phyloP scores from a whole-genome alignment of 2,113 vertebrate genomes.

The Daubentonia madagascariensis region DNA sequence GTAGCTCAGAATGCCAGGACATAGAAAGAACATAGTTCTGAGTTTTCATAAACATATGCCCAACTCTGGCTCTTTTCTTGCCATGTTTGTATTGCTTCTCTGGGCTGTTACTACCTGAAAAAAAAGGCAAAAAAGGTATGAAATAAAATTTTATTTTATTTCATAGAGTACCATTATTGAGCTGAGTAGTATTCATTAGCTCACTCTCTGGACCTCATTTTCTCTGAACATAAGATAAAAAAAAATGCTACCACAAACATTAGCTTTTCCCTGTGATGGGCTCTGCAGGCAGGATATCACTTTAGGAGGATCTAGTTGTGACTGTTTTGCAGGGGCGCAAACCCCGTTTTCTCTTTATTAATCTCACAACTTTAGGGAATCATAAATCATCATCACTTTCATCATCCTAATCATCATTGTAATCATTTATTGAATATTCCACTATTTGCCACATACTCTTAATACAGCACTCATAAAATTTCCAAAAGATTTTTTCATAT shows the following conservation, averaged over 20 bases:
- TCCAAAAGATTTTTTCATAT: neutral
- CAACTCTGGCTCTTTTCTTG: neutral
- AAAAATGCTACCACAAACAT: neutral
- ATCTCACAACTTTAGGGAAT: neutral
- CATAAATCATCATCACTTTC: neutral
- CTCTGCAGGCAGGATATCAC: neutral
- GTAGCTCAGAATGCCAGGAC: neutral
- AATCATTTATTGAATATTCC: neutral
- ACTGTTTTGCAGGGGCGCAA: neutral
- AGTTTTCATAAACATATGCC: neutral
- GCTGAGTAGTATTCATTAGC: neutral
- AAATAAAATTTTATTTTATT: neutral
- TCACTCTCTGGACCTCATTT: neutral
- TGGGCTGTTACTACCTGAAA: neutral
- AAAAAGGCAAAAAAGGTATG: neutral
- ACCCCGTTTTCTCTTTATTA: neutral
- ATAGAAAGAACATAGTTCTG: neutral
- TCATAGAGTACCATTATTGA: neutral
- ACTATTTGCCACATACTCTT: neutral
- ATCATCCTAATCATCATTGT: neutral
- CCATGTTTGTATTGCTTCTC: neutral
- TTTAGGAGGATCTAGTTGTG: neutral
- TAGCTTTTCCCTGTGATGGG: neutral
- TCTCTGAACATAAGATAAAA: neutral
- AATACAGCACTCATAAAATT: neutral